Base-by-base conservation (phyloP, 1,140 invertebrate genomes). In the Anastrepha ludens region DNA sequence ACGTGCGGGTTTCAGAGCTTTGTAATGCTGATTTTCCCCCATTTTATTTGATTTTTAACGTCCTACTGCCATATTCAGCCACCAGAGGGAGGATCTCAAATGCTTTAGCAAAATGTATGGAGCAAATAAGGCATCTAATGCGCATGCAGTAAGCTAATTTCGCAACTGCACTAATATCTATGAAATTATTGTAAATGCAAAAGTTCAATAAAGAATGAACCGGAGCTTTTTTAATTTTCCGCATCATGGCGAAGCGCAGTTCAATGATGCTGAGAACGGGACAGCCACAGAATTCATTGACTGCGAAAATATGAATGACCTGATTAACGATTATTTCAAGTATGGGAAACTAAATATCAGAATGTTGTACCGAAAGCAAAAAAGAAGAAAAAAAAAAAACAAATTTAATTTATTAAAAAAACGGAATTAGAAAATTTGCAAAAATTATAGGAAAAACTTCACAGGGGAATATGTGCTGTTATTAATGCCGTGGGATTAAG, bases 281-380 rank as follows among this genome's bases (percentile, higher is more conserved):
- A 81, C 44, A 81, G 44, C 74, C 29, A 29, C 29, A 29, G 29
- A 29, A 47, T 81, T 58, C 74, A 81, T 55, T 81, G 41, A 55
- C 67, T 41, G 67, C 67, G 67, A 74, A 74, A 81, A 50, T 81
- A 29, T 81, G 50, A 50, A 55, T 81, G 74, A 55, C 47, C 74
- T 81, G 47, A 55, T 81, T 81, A 55, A 47, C 44, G n/a, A 3
- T n/a, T 39, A 47, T 74, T 74, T 47, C 67, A 55, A 6, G 15
- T 15, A 62, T 62, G 60, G 60, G 15, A 62, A 62, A 55, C 50
- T 55, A 29, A 29, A 29, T 29, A 55, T 55, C 50, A 55, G 50
- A 6, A 55, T 8, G 11, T 1, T 29, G 29, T 29, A 29, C 0
- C 0, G 1, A 29, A 29, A 29, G 29, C 29, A 1, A 29, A 29